Conservation (phyloP, 2,797 vertebrate species). For the Cossypha dichroa region DNA sequence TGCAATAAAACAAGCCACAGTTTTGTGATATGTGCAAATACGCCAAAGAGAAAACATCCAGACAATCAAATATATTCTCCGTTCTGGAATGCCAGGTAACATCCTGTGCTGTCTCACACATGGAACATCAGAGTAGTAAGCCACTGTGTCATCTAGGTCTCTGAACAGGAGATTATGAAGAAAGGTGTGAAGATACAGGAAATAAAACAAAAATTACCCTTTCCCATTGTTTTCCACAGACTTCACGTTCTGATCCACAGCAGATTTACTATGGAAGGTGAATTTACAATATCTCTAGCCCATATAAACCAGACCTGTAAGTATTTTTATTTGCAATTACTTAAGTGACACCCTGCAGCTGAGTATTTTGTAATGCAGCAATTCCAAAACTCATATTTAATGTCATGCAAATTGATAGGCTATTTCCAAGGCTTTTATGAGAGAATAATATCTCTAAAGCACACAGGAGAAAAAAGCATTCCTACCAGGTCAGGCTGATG, state of each 20-base stretch:
- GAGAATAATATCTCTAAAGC: background rate
- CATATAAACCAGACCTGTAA: background rate
- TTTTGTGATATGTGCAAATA: background rate
- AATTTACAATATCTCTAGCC: background rate
- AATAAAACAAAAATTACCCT: background rate
- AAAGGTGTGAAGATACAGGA: background rate
- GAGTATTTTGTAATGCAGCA: background rate
- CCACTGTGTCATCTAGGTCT: background rate
- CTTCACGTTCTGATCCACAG: background rate
- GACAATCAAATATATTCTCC: background rate
- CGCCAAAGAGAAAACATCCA: background rate
- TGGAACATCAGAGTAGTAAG: background rate
- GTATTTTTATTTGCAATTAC: background rate
- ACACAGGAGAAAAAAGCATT: background rate
- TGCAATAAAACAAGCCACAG: background rate
- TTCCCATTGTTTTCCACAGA: background rate
- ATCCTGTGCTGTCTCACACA: background rate
- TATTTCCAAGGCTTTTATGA: slow-evolving; percentile 1
- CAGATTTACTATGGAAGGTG: background rate
- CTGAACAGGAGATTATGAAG: background rate
- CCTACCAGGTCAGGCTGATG: background rate
- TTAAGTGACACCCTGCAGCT: background rate
- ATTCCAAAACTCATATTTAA: slow-evolving; percentile 14
- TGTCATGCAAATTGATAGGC: background rate
- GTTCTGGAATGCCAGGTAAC: background rate